phyloP scores from a whole-genome alignment of 1,140 invertebrate species.

The Solenopsis invicta region DNA sequence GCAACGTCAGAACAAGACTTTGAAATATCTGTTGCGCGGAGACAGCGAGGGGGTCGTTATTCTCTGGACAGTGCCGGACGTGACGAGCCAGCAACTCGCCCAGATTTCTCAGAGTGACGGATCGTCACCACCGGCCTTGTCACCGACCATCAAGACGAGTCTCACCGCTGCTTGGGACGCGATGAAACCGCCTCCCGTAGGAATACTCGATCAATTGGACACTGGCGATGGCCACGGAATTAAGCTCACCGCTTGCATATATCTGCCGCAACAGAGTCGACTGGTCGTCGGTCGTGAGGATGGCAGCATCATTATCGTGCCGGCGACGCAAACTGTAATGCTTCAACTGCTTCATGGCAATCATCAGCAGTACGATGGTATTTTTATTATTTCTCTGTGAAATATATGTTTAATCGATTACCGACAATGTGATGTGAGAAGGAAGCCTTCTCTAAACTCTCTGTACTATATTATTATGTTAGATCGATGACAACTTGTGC shows the following conservation, averaged over 20 bases:
- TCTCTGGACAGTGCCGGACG: slow-evolving; percentile 95
- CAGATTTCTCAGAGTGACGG: slow-evolving; percentile 87
- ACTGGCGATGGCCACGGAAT: slow-evolving; percentile 90
- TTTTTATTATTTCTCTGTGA: slow-evolving; percentile 22
- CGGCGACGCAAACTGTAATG: slow-evolving; percentile 98
- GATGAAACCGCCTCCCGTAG: slow-evolving; percentile 95
- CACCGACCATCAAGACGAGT: slow-evolving; percentile 92
- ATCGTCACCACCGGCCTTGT: slow-evolving; percentile 84
- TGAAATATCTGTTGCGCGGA: slow-evolving; percentile 93
- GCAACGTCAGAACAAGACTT: slow-evolving; percentile 88
- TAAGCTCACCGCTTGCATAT: slow-evolving; percentile 96
- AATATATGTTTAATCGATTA: background rate
- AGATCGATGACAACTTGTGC: background rate
- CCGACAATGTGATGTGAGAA: slow-evolving; percentile 15
- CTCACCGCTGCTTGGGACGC: slow-evolving; percentile 94
- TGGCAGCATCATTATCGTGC: slow-evolving; percentile 98
- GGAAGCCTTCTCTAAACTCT: background rate
- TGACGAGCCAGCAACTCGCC: slow-evolving; percentile 90
- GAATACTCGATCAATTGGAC: slow-evolving; percentile 96
- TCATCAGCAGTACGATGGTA: slow-evolving; percentile 95
- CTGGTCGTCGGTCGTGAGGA: slow-evolving; percentile 98
- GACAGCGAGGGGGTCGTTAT: slow-evolving; percentile 96
- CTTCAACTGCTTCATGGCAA: slow-evolving; percentile 96
- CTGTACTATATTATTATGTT: too few relatives aligned
- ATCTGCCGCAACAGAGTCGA: slow-evolving; percentile 96